Evolutionary conservation across 2,113 vertebrate genomes (phyloP).

Genomic region (Regulus satrapa): DNA sequence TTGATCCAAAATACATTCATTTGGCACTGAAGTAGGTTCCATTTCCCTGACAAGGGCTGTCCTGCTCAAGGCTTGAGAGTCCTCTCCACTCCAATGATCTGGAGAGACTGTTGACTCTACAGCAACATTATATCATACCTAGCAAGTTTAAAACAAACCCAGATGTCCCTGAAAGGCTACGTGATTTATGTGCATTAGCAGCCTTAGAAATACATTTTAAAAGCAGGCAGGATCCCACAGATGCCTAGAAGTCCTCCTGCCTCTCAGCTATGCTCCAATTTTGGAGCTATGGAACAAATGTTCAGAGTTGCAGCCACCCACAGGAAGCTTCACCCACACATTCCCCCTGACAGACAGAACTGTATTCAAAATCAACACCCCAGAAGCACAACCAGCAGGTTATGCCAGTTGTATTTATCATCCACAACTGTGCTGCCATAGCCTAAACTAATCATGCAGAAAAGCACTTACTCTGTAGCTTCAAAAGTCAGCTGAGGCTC

Average conservation of each 20-base stretch:
- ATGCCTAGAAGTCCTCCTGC: neutral
- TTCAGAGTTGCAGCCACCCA: neutral
- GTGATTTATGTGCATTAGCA: constrained; percentile 4
- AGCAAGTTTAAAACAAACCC: neutral
- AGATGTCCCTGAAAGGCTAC: neutral
- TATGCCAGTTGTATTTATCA: constrained; percentile 12
- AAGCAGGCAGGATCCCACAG: neutral
- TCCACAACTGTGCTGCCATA: neutral
- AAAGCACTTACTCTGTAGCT: neutral
- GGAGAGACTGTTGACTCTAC: neutral
- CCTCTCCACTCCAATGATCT: neutral
- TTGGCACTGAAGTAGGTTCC: neutral
- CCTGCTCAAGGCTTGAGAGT: neutral
- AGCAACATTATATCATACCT: neutral
- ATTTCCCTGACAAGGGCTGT: neutral
- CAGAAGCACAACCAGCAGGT: constrained; percentile 30
- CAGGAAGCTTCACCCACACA: constrained; percentile 1
- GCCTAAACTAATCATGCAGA: neutral
- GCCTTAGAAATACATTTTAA: neutral
- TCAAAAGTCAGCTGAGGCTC: neutral
- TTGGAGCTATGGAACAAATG: neutral
- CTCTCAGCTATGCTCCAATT: constrained; percentile 16
- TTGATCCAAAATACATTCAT: neutral
- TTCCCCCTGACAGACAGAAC: neutral
- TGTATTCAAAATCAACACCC: neutral